Base-by-base conservation (phyloP, 2,113 vertebrate species). In the Neolamprologus kungweensis region DNA sequence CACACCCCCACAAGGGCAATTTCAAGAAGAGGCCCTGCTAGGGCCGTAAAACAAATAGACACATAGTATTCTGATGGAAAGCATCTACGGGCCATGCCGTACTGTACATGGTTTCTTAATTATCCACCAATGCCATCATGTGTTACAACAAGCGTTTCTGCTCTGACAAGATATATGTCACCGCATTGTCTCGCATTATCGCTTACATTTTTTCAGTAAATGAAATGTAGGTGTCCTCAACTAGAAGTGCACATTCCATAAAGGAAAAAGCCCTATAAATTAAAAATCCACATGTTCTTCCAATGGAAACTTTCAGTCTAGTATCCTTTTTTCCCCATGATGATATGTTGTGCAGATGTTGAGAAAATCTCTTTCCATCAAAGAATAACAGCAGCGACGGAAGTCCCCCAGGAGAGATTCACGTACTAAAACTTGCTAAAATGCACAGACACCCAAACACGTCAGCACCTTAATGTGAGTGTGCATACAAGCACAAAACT, bases 311-410 rank as follows among this genome's bases (percentile, higher is more conserved):
- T 93, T 92, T 92, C 88, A 83, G 75, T 85, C 53, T 82, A 83
- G 65, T 68, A 83, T 91, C 88, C 19, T 26, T 81, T 88, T 82
- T 83, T 8, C 63, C 80, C 80, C 57, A 51, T 58, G 86, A 87
- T 95, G 95, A 96, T 96, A 89, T 95, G 92, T 94, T 94, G 82
- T 87, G 91, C 95, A 96, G 94, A 96, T 96, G 95, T 95, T 91
- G 81, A 84, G 87, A 82, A 93, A 94, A 90, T 63, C 84, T 89
- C 86, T 88, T 86, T 95, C 92, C 90, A 40, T 68, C 63, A 94
- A 94, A 94, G 89, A 92, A 93, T 92, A 94, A 94, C 92, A 94
- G 91, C 88, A 85, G 92, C 71, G 84, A 85, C 88, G 79, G 90
- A 94, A 93, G 88, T 91, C 88, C 92, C 90, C 81, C 73, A 85